Evolutionary conservation across 2,888 invertebrate genomes (phyloP), one percentile per base, ranked within the genome.

Genomic region (Synergus laeviventris): DNA sequence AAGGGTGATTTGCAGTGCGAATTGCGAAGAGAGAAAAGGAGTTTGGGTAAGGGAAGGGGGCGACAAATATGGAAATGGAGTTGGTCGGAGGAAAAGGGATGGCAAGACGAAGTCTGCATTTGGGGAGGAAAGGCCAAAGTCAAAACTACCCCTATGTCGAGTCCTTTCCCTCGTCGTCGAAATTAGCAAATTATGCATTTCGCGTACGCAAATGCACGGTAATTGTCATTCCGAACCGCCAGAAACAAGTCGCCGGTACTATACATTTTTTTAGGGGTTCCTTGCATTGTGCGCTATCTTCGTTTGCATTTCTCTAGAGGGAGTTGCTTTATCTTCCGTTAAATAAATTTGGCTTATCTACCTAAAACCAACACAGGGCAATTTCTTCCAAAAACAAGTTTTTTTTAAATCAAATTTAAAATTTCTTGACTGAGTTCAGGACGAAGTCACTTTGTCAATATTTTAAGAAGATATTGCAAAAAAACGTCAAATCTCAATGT

Each of bases 181-280:
- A 60, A 59, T 74, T 42, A 56, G 59, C 74, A 59, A 74, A 74
- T 74, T 74, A 74, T 74, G 56, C 74, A 36, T 74, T 31, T 45
- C 49, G 42, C 31, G 14, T 59, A 74, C 56, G 54, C 59, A 74
- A 59, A 74, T 74, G 8, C 31, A 38, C 14, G 4, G 45, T 73
- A 73, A 73, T 73, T 73, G 49, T 54, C 24, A 54, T 73, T 54
- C 31, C 73, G 18, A 24, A 54, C n/a, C 49, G 64, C 64, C 39
- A 18, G 38, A 64, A 64, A 64, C 64, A 39, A 21, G 42, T 64
- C 64, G 42, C 39, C 64, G 42, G 21, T 42, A 12, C 5, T 59
- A 24, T 42, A 42, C 12, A 64, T 14, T 21, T 64, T 14, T 42
- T 64, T 42, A 24, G 59, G 59, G 59, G 56, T 9, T 56, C 18